Evolutionary conservation across 2,888 invertebrate genomes (phyloP), one percentile per base, ranked within the genome.

Genomic region (Aspidiotus rigidus): DNA sequence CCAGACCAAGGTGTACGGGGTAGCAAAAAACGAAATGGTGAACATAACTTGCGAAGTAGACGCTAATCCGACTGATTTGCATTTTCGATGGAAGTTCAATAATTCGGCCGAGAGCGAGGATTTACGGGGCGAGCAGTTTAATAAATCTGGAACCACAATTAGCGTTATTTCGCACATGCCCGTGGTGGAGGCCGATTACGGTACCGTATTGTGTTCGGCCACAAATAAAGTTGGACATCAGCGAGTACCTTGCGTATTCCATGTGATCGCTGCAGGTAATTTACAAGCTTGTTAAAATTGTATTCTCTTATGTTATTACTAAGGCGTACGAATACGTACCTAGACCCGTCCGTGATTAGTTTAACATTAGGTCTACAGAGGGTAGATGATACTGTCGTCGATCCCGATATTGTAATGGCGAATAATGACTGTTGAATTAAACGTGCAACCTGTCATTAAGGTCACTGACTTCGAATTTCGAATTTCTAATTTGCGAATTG

Each of bases 71-170:
- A 83, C 86, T 1, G 86, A 87, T 76, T 86, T 84, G 76, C 53
- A 16, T 13, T 93, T 91, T 79, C 87, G 87, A 75, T 93, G 93
- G 93, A 86, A 87, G 41, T 89, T 93, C 78, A 94, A 94, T 81
- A 93, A 91, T 79, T 89, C 91, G 54, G 71, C 64, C 15, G 69
- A 69, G 71, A 81, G 82, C 70, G 81, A 91, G 64, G 85, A 86
- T 9, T 91, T 89, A 78, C 87, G 85, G 7, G 91, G 93, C 11
- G 83, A 85, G 59, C 16, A 61, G 61, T 49, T 62, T 17, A 62
- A 42, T 42, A 59, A 66, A 59, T 57, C 66, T 10, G 66, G 66
- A 49, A 13, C 57, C 7, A 69, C 62, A 7, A 56, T 62, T 16
- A 69, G 69, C 40, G 69, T 69, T 17, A 56, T 63, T 16, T 55